Evolutionary conservation across 2,113 vertebrate species (phyloP).

Genomic region (Mionectes macconnelli): DNA sequence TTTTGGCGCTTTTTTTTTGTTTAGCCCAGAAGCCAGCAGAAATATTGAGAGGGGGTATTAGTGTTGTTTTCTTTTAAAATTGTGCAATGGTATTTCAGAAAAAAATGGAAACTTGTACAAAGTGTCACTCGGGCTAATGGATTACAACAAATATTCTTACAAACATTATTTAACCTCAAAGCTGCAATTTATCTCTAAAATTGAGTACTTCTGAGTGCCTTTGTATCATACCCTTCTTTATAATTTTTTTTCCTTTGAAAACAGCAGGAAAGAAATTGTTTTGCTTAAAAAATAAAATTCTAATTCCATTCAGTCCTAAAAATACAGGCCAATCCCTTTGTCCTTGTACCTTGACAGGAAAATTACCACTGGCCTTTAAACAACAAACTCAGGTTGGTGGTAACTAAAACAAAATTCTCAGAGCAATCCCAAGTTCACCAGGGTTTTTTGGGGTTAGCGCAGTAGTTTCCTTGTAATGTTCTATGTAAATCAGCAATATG

Average conservation of each 20-base stretch:
- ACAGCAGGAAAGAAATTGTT: background rate
- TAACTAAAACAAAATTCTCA: background rate
- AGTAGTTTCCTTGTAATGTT: background rate
- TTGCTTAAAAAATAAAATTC: background rate
- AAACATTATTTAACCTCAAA: background rate
- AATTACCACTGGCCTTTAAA: background rate
- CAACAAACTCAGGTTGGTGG: background rate
- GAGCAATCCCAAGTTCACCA: background rate
- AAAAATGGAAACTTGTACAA: background rate
- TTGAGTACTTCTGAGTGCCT: background rate
- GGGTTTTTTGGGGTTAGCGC: background rate
- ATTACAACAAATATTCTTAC: background rate
- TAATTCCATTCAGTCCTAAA: background rate
- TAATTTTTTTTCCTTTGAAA: background rate
- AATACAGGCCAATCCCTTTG: background rate
- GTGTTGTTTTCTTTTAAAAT: background rate
- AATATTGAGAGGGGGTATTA: background rate
- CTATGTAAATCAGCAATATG: background rate
- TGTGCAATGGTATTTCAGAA: background rate
- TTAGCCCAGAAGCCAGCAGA: background rate
- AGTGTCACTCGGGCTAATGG: background rate
- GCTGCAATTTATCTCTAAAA: background rate
- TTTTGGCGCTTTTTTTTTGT: background rate
- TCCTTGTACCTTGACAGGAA: background rate
- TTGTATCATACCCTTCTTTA: background rate